Evolutionary conservation across 2,113 vertebrate species (phyloP), one percentile per base, ranked within the genome.

Genomic region (Zapornia atra): DNA sequence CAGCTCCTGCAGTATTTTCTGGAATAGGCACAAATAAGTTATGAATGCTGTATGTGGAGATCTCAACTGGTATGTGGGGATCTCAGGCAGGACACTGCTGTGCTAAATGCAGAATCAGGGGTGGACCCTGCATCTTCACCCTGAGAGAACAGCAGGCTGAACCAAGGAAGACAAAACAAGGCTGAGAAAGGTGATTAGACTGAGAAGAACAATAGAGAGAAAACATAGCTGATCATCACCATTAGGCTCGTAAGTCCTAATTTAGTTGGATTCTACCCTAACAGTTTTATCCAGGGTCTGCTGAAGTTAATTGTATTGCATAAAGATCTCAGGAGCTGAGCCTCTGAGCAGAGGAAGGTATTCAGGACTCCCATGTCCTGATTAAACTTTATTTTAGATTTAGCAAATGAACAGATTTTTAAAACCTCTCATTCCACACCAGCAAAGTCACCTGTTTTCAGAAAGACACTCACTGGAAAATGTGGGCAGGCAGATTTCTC

Each of bases 361-460:
- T 31, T 65, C 56, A 44, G 76, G 44, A 29, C 76, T 86, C 38
- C 34, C 14, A 0, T 51, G n/a, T 29, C 72, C 57, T 36, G 48
- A 25, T 86, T 53, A 33, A 92, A 34, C 61, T 92, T 94, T 64
- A 34, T 33, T 96, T 96, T 60, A 86, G 51, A 28, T 71, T 68
- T 88, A 88, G 51, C 38, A 68, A 11, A 68, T 71, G 82, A 70
- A 83, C 13, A 53, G 94, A 86, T 94, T 84, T 88, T 78, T 63
- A 54, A 90, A 40, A 9, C 51, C 72, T 86, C 80, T 96, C 95
- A 93, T 96, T 96, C 96, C 96, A 94, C 86, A 92, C 69, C 82
- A 72, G 93, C 80, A 95, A 90, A 95, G 86, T 97, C 96, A 95
- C 96, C 95, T 96, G 92, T 93, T 96, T 96, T 63, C 90, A 85